Conservation (phyloP, 2,797 vertebrate species). For the Forpus xanthops region DNA sequence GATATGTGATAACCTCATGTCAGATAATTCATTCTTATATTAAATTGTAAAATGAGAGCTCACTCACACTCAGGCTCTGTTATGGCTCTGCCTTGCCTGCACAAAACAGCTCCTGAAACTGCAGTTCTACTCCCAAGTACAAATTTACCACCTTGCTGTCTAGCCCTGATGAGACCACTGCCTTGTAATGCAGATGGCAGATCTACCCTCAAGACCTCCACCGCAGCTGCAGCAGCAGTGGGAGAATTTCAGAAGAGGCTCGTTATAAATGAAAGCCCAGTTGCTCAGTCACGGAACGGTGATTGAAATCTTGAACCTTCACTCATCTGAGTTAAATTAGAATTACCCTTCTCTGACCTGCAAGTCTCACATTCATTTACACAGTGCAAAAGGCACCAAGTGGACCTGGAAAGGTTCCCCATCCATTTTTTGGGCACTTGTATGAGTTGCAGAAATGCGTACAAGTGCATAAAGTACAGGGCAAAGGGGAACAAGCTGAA, state of each 20-base stretch:
- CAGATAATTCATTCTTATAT: neutral
- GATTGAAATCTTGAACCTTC: neutral
- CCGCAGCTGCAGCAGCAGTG: neutral
- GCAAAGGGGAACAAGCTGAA: neutral
- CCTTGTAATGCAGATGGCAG: neutral
- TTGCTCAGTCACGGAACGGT: neutral
- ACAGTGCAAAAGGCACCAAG: neutral
- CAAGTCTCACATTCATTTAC: neutral
- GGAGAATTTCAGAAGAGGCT: neutral
- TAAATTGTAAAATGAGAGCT: neutral
- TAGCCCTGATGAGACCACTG: neutral
- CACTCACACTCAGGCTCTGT: neutral
- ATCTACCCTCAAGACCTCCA: neutral
- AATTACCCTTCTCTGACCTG: neutral
- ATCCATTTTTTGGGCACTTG: neutral
- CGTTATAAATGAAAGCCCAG: neutral
- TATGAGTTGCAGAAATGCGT: neutral
- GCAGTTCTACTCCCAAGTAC: neutral
- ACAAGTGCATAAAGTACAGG: fast-evolving
- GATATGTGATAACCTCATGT: neutral
- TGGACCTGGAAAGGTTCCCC: neutral
- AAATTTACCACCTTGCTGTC: neutral
- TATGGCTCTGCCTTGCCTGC: neutral
- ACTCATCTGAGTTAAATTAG: neutral
- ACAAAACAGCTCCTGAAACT: neutral